A percentile compares a stretch with the other conserved stretches of the same genome.
Conservation (phyloP, 2,888 invertebrate genomes). For the Crossocerus cetratus region DNA sequence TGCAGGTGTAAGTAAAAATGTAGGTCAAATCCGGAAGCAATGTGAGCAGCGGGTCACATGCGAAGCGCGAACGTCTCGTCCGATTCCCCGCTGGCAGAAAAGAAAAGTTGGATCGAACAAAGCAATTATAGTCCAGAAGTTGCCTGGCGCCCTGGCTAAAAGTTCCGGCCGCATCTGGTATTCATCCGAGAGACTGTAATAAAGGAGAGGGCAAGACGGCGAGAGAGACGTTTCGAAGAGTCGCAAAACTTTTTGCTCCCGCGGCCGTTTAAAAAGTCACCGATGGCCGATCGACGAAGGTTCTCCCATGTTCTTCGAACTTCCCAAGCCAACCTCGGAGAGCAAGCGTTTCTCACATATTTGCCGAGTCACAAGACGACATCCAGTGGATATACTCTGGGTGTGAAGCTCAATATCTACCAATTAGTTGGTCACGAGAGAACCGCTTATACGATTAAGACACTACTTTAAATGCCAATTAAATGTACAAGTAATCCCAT, state of each 20-base stretch:
- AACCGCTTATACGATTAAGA: too few relatives aligned
- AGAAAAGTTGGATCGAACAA: conserved; percentile 62
- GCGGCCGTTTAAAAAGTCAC: conserved; percentile 56
- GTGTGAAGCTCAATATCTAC: too few relatives aligned
- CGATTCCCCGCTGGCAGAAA: conserved; percentile 44
- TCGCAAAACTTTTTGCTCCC: conserved; percentile 53
- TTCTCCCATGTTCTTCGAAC: conserved; percentile 39
- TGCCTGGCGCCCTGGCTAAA: conserved; percentile 52
- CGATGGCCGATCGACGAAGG: conserved; percentile 56
- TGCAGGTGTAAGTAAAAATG: conserved; percentile 7
- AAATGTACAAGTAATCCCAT: too few relatives aligned
- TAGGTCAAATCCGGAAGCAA: conserved; percentile 37
- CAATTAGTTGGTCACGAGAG: too few relatives aligned
- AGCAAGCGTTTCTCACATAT: conserved; percentile 45
- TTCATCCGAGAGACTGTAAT: conserved; percentile 63
- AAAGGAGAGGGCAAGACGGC: conserved; percentile 60
- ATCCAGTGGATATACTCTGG: conserved; percentile 13
- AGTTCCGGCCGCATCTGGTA: conserved; percentile 64
- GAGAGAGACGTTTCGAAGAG: conserved; percentile 51
- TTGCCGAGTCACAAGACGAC: conserved; percentile 33
- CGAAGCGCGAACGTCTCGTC: conserved; percentile 46
- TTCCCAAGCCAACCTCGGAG: conserved; percentile 12
- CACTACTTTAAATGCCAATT: too few relatives aligned
- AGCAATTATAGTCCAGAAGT: conserved; percentile 64
- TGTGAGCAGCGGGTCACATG: conserved; percentile 28